These are phyloP conservation scores for Mastacembelus armatus DNA, from an alignment of 2,797 vertebrate genomes.

Conservation along the genomic window DNA sequence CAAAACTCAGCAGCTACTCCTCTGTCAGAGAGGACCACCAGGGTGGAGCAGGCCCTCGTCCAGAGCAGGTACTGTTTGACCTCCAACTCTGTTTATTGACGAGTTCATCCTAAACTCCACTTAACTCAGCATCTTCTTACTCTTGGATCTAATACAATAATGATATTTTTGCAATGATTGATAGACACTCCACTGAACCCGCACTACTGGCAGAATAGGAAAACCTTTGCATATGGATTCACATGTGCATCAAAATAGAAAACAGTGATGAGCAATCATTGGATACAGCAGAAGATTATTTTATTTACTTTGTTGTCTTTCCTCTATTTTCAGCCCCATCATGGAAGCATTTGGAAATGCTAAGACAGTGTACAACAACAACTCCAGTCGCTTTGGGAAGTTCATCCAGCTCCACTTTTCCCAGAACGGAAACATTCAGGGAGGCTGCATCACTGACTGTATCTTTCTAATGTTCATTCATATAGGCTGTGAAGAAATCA, in stretches of 20 bases:
- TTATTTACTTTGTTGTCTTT: constrained; percentile 4
- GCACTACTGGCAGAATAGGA: neutral
- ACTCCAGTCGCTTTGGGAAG: constrained; percentile 94
- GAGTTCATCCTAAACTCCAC: too few species aligned
- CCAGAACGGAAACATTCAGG: constrained; percentile 91
- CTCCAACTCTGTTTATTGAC: too few species aligned
- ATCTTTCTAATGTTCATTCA: constrained; percentile 78
- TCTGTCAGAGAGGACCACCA: constrained; percentile 84
- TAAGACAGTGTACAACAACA: constrained; percentile 95
- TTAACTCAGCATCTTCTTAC: neutral
- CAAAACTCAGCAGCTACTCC: constrained; percentile 85
- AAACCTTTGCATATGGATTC: neutral
- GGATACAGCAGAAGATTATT: neutral
- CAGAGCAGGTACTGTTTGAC: constrained; percentile 88
- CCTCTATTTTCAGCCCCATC: constrained; percentile 85
- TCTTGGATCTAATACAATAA: neutral
- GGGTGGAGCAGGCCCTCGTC: constrained; percentile 91
- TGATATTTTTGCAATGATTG: neutral
- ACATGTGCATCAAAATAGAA: neutral
- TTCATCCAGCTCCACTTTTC: constrained; percentile 95
- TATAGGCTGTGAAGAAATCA: neutral
- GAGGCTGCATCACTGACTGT: constrained; percentile 93
- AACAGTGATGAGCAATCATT: neutral
- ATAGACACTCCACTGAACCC: neutral
- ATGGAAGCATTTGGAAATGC: constrained; percentile 95